A percentile compares a stretch with the other conserved stretches of the same genome.
Conservation (phyloP, 2,888 invertebrate species). For the Epirrhoe tristata region DNA sequence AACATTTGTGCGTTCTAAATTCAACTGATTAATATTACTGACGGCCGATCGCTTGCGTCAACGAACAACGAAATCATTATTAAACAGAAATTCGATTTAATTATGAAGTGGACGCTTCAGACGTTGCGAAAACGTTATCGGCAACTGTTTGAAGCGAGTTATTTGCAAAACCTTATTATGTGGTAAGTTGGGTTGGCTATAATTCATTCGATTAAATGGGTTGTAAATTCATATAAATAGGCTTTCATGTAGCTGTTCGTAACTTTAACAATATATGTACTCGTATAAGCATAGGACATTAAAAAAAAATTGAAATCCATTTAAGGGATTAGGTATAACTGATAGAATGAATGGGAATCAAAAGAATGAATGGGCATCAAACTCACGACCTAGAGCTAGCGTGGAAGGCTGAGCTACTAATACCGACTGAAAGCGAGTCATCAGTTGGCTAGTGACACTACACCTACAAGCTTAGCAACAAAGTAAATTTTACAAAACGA, state of each 20-base stretch:
- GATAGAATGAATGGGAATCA: too few species aligned
- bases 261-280: too few species aligned
- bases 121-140: conserved; percentile 19
- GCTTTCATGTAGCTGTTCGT: background rate
- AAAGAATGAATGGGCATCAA: too few species aligned
- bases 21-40: conserved; percentile 67
- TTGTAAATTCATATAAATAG: background rate
- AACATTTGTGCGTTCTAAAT: conserved; percentile 70
- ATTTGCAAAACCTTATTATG: conserved; percentile 3
- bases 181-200: background rate
- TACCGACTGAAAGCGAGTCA: too few species aligned
- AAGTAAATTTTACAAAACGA: conserved; percentile 16
- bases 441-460: too few species aligned
- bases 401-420: too few species aligned
- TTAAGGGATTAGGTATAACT: too few species aligned
- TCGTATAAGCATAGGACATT: too few species aligned
- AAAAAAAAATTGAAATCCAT: too few species aligned
- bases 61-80: conserved; percentile 49
- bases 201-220: background rate
- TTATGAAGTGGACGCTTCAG: conserved; percentile 31
- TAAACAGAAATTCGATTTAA: conserved; percentile 43
- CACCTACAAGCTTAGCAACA: conserved; percentile 10
- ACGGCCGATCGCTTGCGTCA: conserved; percentile 59
- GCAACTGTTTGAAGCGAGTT: conserved; percentile 4
- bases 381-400: too few species aligned